Evolutionary conservation across 2,113 vertebrate species (phyloP), one percentile per base, ranked within the genome.

Genomic region (Ceyx cyanopectus): DNA sequence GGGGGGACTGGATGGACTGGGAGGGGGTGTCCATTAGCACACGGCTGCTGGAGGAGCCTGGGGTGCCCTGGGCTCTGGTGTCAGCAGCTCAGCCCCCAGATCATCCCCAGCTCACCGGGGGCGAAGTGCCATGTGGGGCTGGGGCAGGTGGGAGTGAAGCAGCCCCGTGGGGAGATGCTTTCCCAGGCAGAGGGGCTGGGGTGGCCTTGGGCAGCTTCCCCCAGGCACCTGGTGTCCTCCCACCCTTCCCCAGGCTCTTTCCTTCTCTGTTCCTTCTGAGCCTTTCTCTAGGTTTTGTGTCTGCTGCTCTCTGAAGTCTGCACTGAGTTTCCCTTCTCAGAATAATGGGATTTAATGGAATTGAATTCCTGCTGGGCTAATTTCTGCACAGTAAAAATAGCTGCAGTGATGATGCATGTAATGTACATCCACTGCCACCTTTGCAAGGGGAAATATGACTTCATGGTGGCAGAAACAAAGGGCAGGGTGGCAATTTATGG

Each of bases 341-440:
- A 81, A 79, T 67, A 93, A 86, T 32, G 57, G 69, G 67, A 75
- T 90, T 93, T 85, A 82, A 45, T 45, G 82, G 53, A 93, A 81
- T 84, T 79, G 30, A 53, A 50, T 81, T 81, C 83, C 89, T 84
- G 57, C 89, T 67, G 54, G 65, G 86, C 77, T 92, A 84, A 94
- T 90, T 84, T 86, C 43, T 86, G 66, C 40, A 32, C 45, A 63
- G 68, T 79, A 84, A 91, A 94, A 95, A 87, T 75, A 90, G 62
- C 77, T 81, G 43, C 54, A 65, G 69, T 34, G 67, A 10, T 82
- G 67, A 85, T 90, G 67, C 58, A 46, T 23, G 45, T 63, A 48
- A 62, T 24, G 37, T 37, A 7, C 4, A 4, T 57, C 82, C 69
- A n/a, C 65, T 60, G 34, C 65, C 48, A 21, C 53, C 7, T 2